Evolutionary conservation across 2,797 vertebrate genomes (phyloP), one percentile per base, ranked within the genome.

Genomic region (Melanotaenia trifasciata): DNA sequence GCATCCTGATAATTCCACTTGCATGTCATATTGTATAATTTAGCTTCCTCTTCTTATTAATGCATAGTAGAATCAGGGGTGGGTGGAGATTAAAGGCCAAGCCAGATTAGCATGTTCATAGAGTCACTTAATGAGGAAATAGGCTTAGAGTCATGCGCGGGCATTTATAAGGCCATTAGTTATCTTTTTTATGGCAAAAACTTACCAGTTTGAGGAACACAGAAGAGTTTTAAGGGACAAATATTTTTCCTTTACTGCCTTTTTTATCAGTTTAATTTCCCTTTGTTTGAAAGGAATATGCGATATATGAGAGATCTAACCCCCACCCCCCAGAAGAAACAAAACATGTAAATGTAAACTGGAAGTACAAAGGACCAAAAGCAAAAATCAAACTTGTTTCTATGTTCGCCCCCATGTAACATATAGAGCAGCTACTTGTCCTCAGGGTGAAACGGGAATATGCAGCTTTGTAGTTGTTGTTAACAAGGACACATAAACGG

Each of bases 401-500:
- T 7, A 16, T 68, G 28, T 47, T 18, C 36, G 28, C 33, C 16
- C 26, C 53, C 2, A 30, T 30, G 35, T n/a, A 47, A 20, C 38
- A 40, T 40, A 0, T 0, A 6, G 58, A 43, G 45, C 32, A 20
- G n/a, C 50, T 58, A 1, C 64, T 54, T 26, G 12, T 72, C 33
- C 22, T 13, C 47, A 0, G 53, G 26, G 64, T 32, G 22, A 24
- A 2, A 24, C 38, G 1, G 30, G 18, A 54, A 53, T n/a, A 1
- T 8, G 28, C 22, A 14, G 40, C 58, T 67, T 43, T 10, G 33
- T 40, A 33, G 54, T 57, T 13, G 1, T 7, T 22, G 35, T 56
- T 28, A 43, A 62, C 64, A 4, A 14, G 36, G 10, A 58, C 70
- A 40, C 54, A 61, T 64, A 64, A 53, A 54, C 71, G 63, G 60